These are phyloP conservation scores for Lathronympha strigana DNA, from an alignment of 2,888 invertebrate genomes.

Conservation along the genomic window DNA sequence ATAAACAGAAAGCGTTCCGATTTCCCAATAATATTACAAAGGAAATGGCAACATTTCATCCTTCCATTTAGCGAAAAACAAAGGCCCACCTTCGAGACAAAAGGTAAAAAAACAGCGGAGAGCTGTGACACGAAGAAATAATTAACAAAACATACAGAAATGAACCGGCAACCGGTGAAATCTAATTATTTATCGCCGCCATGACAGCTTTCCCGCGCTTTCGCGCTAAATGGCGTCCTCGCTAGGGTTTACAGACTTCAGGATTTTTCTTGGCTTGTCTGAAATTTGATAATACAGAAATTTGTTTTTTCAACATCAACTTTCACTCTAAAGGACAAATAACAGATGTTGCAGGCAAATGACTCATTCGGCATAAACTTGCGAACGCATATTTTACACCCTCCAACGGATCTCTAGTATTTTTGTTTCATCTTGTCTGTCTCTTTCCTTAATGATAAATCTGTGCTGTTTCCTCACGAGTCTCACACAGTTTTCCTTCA, in stretches of 20 bases:
- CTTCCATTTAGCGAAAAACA: slow-evolving; percentile 57
- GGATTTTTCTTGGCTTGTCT: not conserved
- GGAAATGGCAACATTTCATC: slow-evolving; percentile 49
- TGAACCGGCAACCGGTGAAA: slow-evolving; percentile 71
- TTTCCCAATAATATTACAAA: slow-evolving; percentile 57
- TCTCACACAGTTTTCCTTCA: too few species aligned
- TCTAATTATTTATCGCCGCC: slow-evolving; percentile 80
- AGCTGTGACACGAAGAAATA: slow-evolving; percentile 66
- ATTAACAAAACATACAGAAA: slow-evolving; percentile 81
- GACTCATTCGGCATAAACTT: too few species aligned
- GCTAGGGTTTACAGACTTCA: not conserved
- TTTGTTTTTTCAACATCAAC: too few species aligned
- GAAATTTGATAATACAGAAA: not conserved
- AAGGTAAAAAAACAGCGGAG: slow-evolving; percentile 47
- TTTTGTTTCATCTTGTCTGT: too few species aligned
- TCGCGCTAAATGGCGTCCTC: slow-evolving; percentile 53
- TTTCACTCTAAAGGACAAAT: too few species aligned
- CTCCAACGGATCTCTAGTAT: too few species aligned
- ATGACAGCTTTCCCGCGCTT: slow-evolving; percentile 79
- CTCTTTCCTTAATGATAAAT: too few species aligned
- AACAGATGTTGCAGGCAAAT: too few species aligned
- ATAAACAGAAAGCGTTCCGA: slow-evolving; percentile 43
- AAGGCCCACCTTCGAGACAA: slow-evolving; percentile 50
- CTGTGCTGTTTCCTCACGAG: too few species aligned
- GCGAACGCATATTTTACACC: too few species aligned